Evolutionary conservation across 2,797 vertebrate genomes (phyloP), one percentile per base, ranked within the genome.

Genomic region (Heterohyrax brucei): DNA sequence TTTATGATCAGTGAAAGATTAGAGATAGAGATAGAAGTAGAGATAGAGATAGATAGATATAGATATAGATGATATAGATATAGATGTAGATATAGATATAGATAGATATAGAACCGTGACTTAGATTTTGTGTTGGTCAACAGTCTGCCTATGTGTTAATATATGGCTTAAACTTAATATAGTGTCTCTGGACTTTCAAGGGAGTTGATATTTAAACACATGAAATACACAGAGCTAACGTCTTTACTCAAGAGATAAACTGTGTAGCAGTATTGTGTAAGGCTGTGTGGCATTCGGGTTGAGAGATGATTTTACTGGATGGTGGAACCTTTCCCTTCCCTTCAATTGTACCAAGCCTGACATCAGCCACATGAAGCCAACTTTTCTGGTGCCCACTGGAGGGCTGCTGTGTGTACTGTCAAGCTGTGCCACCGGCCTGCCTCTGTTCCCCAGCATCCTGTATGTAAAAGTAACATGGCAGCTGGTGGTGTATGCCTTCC

Each of bases 211-310:
- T 72, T 53, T 50, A 48, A 24, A 7, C 24, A 44, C 10, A 1
- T 1, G 7, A 85, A n/a, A 39, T 5, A 3, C 1, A 1, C 44
- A 78, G 48, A 64, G 50, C 7, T 12, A 4, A 0, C 22, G 28
- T 87, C 82, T 73, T 39, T 12, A 70, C 66, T 68, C 39, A 18
- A 0, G 16, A 66, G 50, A 73, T 13, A 73, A 18, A 28, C 68
- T 50, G 26, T n/a, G 30, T 1, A 10, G 19, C 19, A 62, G 22
- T 13, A 0, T 13, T 5, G 6, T 4, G 7, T 4, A 1, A 1
- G 26, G 61, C 18, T n/a, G 7, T 10, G 3, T 30, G 76, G 33
- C 33, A 1, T 68, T 78, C 33, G 53, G 53, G 12, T 33, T 53
- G 26, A 44, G 72, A 22, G 80, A 18, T 59, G 5, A 1, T 7